phyloP scores from a whole-genome alignment of 2,888 invertebrate genomes.

The Latrodectus elegans region DNA sequence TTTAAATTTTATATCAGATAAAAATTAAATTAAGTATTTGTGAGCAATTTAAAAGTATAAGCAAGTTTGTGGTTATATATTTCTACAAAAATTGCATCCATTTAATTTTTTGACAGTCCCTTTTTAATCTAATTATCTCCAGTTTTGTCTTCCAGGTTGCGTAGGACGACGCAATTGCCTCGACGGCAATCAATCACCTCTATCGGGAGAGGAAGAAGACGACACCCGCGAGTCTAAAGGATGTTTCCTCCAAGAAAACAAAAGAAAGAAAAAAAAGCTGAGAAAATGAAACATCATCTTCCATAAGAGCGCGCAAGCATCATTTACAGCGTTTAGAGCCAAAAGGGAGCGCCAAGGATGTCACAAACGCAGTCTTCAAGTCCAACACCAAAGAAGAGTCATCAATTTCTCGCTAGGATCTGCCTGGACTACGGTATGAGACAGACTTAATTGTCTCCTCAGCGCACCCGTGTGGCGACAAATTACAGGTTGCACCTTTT shows the following conservation, averaged over 20 bases:
- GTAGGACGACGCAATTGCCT: slow-evolving; percentile 57
- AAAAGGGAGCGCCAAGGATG: slow-evolving; percentile 36
- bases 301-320: slow-evolving; percentile 1
- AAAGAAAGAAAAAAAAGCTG: slow-evolving; percentile 17
- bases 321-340: slow-evolving; percentile 2
- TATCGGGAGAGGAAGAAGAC: slow-evolving; percentile 44
- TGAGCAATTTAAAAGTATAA: neutral
- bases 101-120: slow-evolving; percentile 12
- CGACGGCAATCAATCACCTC: slow-evolving; percentile 56
- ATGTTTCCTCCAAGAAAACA: neutral
- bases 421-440: neutral
- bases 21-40: neutral
- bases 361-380: slow-evolving; percentile 7
- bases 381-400: slow-evolving; percentile 4
- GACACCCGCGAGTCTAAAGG: slow-evolving; percentile 38
- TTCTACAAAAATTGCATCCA: too few species aligned
- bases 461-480: slow-evolving; percentile 30
- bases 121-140: neutral
- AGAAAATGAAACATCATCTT: slow-evolving; percentile 9
- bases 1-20: too few species aligned
- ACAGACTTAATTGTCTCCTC: slow-evolving; percentile 1
- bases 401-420: slow-evolving; percentile 31
- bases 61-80: neutral
- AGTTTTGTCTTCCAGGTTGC: slow-evolving; percentile 36
- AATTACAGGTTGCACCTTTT: slow-evolving; percentile 27